phyloP scores from a whole-genome alignment of 2,113 vertebrate genomes.

The Lichenostomus cassidix region DNA sequence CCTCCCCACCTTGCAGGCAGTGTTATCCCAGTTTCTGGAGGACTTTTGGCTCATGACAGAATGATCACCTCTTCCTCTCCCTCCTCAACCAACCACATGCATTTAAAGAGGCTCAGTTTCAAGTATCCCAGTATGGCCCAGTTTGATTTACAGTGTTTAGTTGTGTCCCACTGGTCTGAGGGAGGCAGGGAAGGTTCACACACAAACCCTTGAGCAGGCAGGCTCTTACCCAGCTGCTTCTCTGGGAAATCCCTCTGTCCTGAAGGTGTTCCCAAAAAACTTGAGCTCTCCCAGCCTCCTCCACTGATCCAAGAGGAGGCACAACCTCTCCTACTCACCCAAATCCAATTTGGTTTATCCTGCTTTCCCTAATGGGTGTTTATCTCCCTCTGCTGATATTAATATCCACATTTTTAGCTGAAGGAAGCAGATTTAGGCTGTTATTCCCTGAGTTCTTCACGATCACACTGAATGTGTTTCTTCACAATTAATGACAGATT shows the following conservation, averaged over 20 bases:
- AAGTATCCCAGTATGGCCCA: background rate
- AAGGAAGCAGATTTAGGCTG: constrained; percentile 37
- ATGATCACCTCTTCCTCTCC: background rate
- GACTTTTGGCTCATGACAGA: background rate
- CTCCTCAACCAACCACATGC: rapidly evolving
- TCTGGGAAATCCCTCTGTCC: background rate
- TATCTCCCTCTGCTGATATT: background rate
- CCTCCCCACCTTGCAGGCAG: background rate
- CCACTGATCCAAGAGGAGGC: rapidly evolving
- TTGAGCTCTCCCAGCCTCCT: background rate
- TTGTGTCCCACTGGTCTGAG: background rate
- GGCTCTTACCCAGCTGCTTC: background rate
- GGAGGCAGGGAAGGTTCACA: background rate
- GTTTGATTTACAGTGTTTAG: background rate
- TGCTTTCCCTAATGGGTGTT: background rate
- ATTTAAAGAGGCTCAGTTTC: background rate
- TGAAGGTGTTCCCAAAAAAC: background rate
- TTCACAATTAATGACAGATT: background rate
- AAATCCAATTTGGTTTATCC: background rate
- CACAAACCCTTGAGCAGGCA: background rate
- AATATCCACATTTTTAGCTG: background rate
- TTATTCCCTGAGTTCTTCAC: constrained; percentile 70
- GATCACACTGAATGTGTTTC: background rate
- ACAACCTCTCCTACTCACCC: background rate
- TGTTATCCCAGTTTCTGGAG: background rate